These are phyloP conservation scores for Marmota flaviventris DNA, from an alignment of 2,113 vertebrate genomes.

Conservation along the genomic window DNA sequence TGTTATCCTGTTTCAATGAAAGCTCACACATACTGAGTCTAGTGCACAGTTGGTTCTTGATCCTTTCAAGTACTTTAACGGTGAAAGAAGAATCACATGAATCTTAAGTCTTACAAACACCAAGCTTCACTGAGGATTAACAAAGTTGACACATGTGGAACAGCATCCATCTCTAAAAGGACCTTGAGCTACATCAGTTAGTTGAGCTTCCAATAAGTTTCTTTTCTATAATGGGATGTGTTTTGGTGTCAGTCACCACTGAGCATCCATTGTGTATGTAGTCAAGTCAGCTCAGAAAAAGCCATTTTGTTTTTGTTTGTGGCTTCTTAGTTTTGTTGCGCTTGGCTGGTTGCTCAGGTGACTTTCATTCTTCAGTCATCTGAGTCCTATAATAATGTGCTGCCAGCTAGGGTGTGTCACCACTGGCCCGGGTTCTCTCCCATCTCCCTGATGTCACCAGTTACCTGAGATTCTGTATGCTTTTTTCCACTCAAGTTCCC, in stretches of 20 bases:
- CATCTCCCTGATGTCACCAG: background rate
- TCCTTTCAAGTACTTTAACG: background rate
- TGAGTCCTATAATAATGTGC: background rate
- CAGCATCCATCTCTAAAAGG: background rate
- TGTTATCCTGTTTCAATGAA: background rate
- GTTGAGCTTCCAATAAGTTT: background rate
- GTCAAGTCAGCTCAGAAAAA: background rate
- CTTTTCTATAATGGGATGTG: background rate
- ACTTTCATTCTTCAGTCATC: background rate
- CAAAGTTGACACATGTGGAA: background rate
- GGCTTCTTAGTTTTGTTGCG: background rate
- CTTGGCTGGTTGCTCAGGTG: background rate
- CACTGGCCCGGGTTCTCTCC: background rate
- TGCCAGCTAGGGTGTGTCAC: too few relatives aligned
- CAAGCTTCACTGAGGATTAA: background rate
- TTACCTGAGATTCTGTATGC: background rate
- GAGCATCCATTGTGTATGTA: background rate
- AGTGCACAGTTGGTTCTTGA: background rate
- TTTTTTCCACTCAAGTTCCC: background rate
- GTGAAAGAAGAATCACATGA: background rate
- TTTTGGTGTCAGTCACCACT: background rate
- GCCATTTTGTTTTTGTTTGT: background rate
- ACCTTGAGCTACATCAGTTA: background rate
- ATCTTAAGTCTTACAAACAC: background rate
- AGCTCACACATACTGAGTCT: background rate